These are phyloP conservation scores for Argyrosomus japonicus DNA, from an alignment of 2,113 vertebrate genomes.

Conservation along the genomic window DNA sequence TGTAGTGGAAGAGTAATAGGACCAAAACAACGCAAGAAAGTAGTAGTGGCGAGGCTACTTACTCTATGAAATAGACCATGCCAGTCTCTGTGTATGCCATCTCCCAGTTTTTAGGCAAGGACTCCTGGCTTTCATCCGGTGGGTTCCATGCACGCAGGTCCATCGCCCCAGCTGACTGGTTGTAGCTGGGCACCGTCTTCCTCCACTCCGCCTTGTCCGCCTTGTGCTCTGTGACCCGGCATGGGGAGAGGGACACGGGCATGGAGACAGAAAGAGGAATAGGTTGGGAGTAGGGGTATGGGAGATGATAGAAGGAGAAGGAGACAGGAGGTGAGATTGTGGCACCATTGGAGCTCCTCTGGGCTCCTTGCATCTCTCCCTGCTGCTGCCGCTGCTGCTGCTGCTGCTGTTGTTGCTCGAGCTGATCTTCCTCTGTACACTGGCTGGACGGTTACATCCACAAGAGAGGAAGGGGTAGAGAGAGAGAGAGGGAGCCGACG, in stretches of 20 bases:
- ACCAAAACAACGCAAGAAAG: conserved; percentile 29
- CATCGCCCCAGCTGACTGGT: conserved; percentile 90
- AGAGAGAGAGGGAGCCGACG: conserved; percentile 14
- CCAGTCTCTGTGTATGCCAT: conserved; percentile 98
- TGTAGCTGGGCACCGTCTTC: conserved; percentile 96
- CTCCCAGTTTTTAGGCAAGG: conserved; percentile 95
- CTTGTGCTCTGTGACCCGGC: conserved; percentile 87
- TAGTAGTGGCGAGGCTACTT: conserved; percentile 78
- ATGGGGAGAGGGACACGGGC: conserved; percentile 63
- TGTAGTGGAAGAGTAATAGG: conserved; percentile 35
- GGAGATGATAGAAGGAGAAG: conserved; percentile 71
- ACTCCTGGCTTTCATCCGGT: conserved; percentile 92
- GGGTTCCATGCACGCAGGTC: conserved; percentile 89
- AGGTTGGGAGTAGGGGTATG: conserved; percentile 62
- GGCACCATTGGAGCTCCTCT: conserved; percentile 73
- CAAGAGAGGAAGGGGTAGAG: conserved; percentile 49
- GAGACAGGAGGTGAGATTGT: conserved; percentile 69
- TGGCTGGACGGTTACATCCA: conserved; percentile 68
- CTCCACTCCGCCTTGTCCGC: conserved; percentile 91
- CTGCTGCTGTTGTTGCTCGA: conserved; percentile 45
- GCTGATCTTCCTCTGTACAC: conserved; percentile 60
- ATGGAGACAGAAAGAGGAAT: conserved; percentile 70
- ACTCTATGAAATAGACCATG: conserved; percentile 99
- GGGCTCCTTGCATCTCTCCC: conserved; percentile 75
- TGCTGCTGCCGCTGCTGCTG: conserved; percentile 51